These are phyloP conservation scores for Hyaena hyaena DNA, from an alignment of 2,113 vertebrate species.

Conservation along the genomic window DNA sequence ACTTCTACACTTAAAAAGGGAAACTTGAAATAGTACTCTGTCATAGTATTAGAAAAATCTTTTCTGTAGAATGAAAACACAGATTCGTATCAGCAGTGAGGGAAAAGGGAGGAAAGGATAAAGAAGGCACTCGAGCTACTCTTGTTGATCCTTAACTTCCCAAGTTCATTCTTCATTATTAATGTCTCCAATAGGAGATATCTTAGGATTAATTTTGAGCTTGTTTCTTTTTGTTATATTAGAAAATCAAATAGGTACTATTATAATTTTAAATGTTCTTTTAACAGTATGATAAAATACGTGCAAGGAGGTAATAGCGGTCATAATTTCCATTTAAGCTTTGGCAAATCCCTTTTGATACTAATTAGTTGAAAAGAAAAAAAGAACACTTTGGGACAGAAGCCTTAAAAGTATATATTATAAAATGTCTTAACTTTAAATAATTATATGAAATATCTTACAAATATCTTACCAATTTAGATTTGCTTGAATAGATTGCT, in stretches of 20 bases:
- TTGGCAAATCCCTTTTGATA: constrained; percentile 24
- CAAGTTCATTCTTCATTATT: background rate
- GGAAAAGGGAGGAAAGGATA: background rate
- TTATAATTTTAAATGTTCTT: constrained; percentile 24
- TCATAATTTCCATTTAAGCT: constrained; percentile 15
- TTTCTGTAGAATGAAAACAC: background rate
- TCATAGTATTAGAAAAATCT: background rate
- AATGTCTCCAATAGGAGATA: background rate
- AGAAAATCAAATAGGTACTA: background rate
- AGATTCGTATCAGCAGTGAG: background rate
- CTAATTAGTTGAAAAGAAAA: background rate
- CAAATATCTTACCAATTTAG: constrained; percentile 20
- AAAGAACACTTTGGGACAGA: background rate
- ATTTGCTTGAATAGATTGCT: background rate
- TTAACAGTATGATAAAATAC: constrained; percentile 4
- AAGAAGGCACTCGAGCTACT: background rate
- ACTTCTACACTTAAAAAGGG: background rate
- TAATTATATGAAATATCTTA: constrained; percentile 13
- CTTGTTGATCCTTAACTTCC: background rate
- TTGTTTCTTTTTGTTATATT: constrained; percentile 34
- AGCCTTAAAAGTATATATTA: constrained; percentile 13
- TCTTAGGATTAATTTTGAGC: background rate
- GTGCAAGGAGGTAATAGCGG: background rate
- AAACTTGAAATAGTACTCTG: background rate
- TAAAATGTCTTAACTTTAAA: constrained; percentile 46